Evolutionary conservation across 2,797 vertebrate species (phyloP), one percentile per base, ranked within the genome.

Genomic region (Myotis pilosus): DNA sequence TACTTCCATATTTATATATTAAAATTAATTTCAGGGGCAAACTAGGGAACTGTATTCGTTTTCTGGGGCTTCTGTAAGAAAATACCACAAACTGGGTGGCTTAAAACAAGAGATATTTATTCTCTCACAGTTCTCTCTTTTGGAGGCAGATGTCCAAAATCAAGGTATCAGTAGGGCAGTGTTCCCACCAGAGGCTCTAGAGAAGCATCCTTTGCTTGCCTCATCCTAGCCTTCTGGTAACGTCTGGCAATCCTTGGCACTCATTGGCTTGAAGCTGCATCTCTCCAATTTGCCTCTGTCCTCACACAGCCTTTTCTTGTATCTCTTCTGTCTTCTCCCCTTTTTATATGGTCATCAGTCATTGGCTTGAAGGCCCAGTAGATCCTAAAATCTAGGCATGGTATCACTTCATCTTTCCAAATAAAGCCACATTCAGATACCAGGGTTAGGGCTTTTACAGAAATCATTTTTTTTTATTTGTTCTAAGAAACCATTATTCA

Each of bases 401-500:
- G 28, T 82, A 53, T 36, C 53, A 75, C 41, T 38, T 86, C 30
- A 66, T 89, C 51, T 57, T 85, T 86, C 57, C 17, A 20, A 75
- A 60, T 75, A 90, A 86, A 17, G 41, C 68, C 49, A 57, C n/a
- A 85, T 66, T 93, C 60, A 81, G 38, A 66, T 38, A 91, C 17
- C 38, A 28, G 11, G 6, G 51, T 75, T 47, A 86, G 57, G 51
- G 81, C 9, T 75, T 86, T 57, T 85, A 86, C 12, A 82, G 23
- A 38, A 87, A 62, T 30, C 38, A 57, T 51, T 79, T 57, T 71
- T 64, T 79, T 12, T 0, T 36, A 57, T 88, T 57, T 91, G 6
- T 81, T 86, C 44, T 95, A 78, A 87, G 28, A 72, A 80, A 62
- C 5, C 41, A 57, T 91, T 72, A 88, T 41, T 87, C 64, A 93